These are phyloP conservation scores for Gyrodactylus bullatarudis DNA, from an alignment of 1,140 invertebrate species.

Conservation along the genomic window DNA sequence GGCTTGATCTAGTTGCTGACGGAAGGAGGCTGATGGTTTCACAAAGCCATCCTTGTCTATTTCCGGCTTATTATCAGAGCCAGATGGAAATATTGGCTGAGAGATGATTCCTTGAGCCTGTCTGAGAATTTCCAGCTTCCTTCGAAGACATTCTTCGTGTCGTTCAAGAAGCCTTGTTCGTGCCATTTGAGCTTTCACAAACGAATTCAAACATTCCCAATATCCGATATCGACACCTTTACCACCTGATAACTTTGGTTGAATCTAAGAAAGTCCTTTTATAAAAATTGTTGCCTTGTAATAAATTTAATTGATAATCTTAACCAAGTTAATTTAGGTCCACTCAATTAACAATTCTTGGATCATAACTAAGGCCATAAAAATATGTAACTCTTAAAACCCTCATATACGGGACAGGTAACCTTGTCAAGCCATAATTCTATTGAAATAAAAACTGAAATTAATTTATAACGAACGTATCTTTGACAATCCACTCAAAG, in stretches of 20 bases:
- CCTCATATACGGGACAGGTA: no score
- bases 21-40: no score
- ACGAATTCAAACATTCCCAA: conserved; percentile 67
- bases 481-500: no score
- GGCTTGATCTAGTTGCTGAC: neutral
- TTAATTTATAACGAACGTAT: no score
- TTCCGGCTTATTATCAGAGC: conserved; percentile 6
- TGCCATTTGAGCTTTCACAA: conserved; percentile 76
- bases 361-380: no score
- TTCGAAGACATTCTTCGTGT: conserved; percentile 55
- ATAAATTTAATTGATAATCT: neutral
- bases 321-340: neutral
- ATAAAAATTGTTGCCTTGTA: neutral
- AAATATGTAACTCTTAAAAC: no score
- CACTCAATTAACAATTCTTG: neutral
- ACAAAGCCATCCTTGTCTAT: neutral
- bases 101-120: conserved; percentile 20
- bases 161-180: conserved; percentile 52
- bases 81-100: neutral
- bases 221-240: conserved; percentile 26
- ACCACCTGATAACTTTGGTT: neutral
- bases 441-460: no score
- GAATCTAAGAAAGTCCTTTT: neutral
- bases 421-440: no score
- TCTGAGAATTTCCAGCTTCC: conserved; percentile 56